Evolutionary conservation across 2,113 vertebrate genomes (phyloP).

Genomic region (Passerina amoena): DNA sequence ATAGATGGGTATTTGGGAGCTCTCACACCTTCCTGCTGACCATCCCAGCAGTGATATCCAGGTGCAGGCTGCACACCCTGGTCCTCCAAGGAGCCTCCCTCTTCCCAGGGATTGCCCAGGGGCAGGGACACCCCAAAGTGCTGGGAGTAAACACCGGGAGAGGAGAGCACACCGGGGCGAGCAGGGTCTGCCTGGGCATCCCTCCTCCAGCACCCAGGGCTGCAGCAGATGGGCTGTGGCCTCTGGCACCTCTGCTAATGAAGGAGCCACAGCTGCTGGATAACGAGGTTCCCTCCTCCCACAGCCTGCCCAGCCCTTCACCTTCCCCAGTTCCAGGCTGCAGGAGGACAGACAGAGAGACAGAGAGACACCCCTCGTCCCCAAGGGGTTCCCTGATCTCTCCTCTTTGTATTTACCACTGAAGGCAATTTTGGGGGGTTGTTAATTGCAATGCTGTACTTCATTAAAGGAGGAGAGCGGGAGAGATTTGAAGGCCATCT

Average conservation of each 20-base stretch:
- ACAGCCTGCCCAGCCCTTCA: background rate
- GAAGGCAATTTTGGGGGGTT: background rate
- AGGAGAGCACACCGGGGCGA: rapidly evolving
- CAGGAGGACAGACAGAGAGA: background rate
- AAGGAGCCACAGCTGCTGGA: background rate
- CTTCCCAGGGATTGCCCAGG: rapidly evolving
- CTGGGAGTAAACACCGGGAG: background rate
- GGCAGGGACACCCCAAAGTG: background rate
- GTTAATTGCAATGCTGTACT: constrained; percentile 45
- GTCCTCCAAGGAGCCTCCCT: background rate
- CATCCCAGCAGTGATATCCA: rapidly evolving
- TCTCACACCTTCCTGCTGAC: background rate
- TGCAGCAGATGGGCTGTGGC: background rate
- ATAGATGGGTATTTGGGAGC: rapidly evolving
- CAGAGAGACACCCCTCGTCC: background rate
- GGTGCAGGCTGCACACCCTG: background rate
- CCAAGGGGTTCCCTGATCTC: constrained; percentile 2
- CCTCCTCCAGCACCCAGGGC: background rate
- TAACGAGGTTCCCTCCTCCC: background rate
- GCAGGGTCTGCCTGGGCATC: background rate
- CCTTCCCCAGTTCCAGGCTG: background rate
- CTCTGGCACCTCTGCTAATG: background rate
- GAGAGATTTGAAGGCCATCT: constrained; percentile 57
- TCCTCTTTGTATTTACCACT: constrained; percentile 24
- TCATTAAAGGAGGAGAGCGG: constrained; percentile 41